Conservation (phyloP, 2,888 invertebrate genomes). For the Eupithecia dodoneata region DNA sequence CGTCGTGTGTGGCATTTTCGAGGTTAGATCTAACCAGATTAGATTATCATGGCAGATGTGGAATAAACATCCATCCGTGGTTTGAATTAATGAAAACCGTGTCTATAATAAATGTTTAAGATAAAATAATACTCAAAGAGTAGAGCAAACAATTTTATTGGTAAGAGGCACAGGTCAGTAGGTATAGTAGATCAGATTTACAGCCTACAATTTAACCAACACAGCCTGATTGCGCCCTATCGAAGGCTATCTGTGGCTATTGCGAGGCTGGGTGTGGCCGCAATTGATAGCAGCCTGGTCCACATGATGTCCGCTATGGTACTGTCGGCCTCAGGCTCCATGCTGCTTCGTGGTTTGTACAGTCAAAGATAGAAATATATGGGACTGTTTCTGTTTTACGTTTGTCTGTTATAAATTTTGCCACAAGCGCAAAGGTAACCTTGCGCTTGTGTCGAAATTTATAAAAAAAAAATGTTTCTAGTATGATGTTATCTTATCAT, state of each 20-base stretch:
- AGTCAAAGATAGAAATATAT: not conserved
- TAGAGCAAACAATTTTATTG: not conserved
- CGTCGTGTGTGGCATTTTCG: too few species aligned
- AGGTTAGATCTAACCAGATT: too few species aligned
- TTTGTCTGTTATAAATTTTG: too few species aligned
- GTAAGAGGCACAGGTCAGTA: not conserved
- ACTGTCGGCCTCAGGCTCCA: not conserved
- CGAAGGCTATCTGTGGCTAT: slow-evolving; percentile 46
- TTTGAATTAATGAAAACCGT: too few species aligned
- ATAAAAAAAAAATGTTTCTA: too few species aligned
- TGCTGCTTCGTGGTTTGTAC: not conserved
- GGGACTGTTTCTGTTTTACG: not conserved
- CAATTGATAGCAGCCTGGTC: slow-evolving; percentile 66
- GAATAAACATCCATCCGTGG: too few species aligned
- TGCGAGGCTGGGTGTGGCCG: slow-evolving; percentile 78
- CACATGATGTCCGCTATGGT: slow-evolving; percentile 59
- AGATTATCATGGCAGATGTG: too few species aligned
- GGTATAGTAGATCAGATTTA: slow-evolving; percentile 10
- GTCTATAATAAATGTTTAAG: not conserved
- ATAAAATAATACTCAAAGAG: not conserved
- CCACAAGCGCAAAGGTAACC: too few species aligned
- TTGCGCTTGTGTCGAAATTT: too few species aligned
- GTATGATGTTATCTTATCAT: too few species aligned
- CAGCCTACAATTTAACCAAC: slow-evolving; percentile 14
- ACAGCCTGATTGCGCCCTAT: slow-evolving; percentile 33